Evolutionary conservation across 1,140 invertebrate genomes (phyloP).

Genomic region (Drosophila lini): DNA sequence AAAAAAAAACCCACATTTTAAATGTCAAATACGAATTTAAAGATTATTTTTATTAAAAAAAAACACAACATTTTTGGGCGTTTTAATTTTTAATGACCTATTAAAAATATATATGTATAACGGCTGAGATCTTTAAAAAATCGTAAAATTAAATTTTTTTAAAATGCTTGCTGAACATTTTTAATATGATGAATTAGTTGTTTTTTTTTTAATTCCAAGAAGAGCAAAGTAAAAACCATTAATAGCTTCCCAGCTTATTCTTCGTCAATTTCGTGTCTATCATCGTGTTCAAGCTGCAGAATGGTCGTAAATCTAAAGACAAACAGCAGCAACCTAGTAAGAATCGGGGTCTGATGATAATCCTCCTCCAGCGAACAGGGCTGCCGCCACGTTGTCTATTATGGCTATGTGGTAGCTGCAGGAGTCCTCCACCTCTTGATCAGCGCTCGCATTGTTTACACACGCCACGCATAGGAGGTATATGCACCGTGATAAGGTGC

Average conservation of each 20-base stretch:
- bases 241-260: neutral
- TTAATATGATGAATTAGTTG: neutral
- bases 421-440: conserved; percentile 23
- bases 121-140: neutral
- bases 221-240: neutral
- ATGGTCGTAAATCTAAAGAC: conserved; percentile 64
- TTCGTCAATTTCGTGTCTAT: neutral
- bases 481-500: conserved; percentile 58
- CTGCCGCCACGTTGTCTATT: conserved; percentile 72
- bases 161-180: neutral
- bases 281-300: conserved; percentile 4
- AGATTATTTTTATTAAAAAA: neutral
- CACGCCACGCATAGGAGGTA: conserved; percentile 43
- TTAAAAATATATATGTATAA: neutral
- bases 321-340: conserved; percentile 51
- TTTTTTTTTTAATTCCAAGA: neutral
- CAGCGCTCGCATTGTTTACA: conserved; percentile 38
- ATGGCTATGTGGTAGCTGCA: conserved; percentile 38
- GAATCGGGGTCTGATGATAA: conserved; percentile 57
- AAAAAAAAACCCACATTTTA: neutral
- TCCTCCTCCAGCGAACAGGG: conserved; percentile 39
- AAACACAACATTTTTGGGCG: too few species aligned
- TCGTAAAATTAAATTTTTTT: neutral
- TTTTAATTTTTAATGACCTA: neutral
- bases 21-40: neutral